Conservation (phyloP, 2,797 vertebrate species). For the Hippopotamyrus pictus region DNA sequence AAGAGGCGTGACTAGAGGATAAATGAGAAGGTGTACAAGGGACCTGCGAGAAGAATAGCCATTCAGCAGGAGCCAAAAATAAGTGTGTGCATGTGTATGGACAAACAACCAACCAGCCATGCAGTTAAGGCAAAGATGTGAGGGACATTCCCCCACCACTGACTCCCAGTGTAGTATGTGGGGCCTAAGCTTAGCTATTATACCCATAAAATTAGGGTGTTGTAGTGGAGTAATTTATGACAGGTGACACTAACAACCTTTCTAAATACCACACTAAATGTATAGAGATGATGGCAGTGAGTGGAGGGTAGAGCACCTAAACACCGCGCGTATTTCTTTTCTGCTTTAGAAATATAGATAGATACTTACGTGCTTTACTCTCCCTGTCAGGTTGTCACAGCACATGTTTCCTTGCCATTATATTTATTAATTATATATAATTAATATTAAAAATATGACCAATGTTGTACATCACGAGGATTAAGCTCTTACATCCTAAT, state of each 20-base stretch:
- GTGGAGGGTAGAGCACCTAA: not conserved
- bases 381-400: not conserved
- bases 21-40: slow-evolving; percentile 35
- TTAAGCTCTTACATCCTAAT: not conserved
- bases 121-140: not conserved
- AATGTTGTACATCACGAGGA: not conserved
- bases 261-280: not conserved
- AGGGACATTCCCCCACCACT: not conserved
- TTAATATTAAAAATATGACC: not conserved
- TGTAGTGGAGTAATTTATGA: not conserved
- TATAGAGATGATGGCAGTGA: not conserved
- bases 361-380: not conserved
- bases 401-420: not conserved
- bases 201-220: not conserved
- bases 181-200: not conserved
- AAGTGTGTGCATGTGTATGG: not conserved
- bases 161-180: not conserved
- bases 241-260: not conserved
- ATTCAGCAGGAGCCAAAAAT: slow-evolving; percentile 38
- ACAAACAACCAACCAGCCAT: not conserved
- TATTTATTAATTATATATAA: not conserved
- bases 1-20: slow-evolving; percentile 41
- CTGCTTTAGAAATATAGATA: not conserved
- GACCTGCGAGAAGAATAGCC: slow-evolving; percentile 38
- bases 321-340: not conserved